phyloP scores from a whole-genome alignment of 2,797 vertebrate species.

The Phataginus tetradactyla region DNA sequence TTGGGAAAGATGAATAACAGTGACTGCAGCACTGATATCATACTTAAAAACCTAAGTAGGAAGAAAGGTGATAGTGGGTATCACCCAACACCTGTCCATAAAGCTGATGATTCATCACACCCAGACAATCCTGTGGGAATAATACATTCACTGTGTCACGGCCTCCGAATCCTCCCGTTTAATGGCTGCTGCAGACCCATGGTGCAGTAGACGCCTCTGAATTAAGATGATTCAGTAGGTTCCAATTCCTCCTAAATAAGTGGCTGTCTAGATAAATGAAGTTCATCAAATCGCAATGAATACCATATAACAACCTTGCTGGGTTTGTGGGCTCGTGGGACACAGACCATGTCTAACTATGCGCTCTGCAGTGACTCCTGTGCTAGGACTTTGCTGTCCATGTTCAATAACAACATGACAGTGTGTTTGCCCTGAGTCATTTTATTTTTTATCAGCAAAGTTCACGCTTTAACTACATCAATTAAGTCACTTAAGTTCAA shows the following conservation, averaged over 20 bases:
- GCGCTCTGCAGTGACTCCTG: background rate
- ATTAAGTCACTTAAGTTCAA: slow-evolving; percentile 74
- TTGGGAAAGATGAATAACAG: slow-evolving; percentile 74
- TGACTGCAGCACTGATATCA: slow-evolving; percentile 66
- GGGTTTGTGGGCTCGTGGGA: slow-evolving; percentile 73
- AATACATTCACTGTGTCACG: slow-evolving; percentile 76
- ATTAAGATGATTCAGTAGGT: slow-evolving; percentile 81
- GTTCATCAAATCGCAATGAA: slow-evolving; percentile 82
- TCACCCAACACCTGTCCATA: slow-evolving; percentile 71
- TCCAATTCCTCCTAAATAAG: slow-evolving; percentile 81
- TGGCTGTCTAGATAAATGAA: slow-evolving; percentile 83
- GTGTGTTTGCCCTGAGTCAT: slow-evolving; percentile 67
- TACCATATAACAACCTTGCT: slow-evolving; percentile 80
- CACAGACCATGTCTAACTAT: slow-evolving; percentile 64
- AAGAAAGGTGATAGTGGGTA: slow-evolving; percentile 65
- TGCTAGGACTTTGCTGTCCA: background rate
- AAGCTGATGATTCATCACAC: slow-evolving; percentile 76
- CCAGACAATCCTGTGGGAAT: slow-evolving; percentile 58
- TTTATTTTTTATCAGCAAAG: slow-evolving; percentile 72
- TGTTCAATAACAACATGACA: slow-evolving; percentile 73
- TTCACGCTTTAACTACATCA: slow-evolving; percentile 75
- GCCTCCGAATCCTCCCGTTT: slow-evolving; percentile 66
- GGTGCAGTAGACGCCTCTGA: slow-evolving; percentile 69
- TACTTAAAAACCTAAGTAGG: slow-evolving; percentile 70
- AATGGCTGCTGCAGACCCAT: slow-evolving; percentile 70